Evolutionary conservation across 2,888 invertebrate genomes (phyloP).

Genomic region (Chloromyia formosa): DNA sequence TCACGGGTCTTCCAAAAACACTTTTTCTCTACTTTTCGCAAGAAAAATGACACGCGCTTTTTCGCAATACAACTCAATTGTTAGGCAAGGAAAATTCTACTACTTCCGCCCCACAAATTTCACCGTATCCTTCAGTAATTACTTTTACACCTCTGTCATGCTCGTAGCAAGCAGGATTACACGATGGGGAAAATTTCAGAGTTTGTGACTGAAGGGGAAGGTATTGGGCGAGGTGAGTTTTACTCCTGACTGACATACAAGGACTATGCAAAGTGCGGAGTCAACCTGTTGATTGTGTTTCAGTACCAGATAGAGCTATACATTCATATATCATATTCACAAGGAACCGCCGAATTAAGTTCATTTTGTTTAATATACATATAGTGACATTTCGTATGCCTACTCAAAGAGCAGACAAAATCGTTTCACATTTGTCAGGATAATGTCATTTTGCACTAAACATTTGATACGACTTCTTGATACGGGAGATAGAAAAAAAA

Average conservation of each 20-base stretch:
- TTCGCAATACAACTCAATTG: slow-evolving; percentile 25
- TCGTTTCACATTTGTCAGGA: too few species aligned
- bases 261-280: background rate
- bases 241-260: background rate
- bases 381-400: too few species aligned
- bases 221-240: slow-evolving; percentile 17
- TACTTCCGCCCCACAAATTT: slow-evolving; percentile 7
- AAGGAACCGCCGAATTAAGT: too few species aligned
- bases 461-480: too few species aligned
- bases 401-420: too few species aligned
- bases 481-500: too few species aligned
- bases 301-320: background rate
- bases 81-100: slow-evolving; percentile 31
- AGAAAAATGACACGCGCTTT: background rate
- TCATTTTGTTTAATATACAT: too few species aligned
- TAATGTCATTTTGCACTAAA: too few species aligned
- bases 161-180: slow-evolving; percentile 21
- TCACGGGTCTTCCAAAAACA: too few species aligned
- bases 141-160: slow-evolving; percentile 37
- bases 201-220: slow-evolving; percentile 14
- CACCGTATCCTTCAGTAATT: slow-evolving; percentile 22
- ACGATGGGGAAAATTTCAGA: slow-evolving; percentile 12
- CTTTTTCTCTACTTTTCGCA: background rate
- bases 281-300: slow-evolving; percentile 16
- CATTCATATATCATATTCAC: too few species aligned